Base-by-base conservation (phyloP, 2,888 invertebrate genomes). In the Ectemnius lituratus region DNA sequence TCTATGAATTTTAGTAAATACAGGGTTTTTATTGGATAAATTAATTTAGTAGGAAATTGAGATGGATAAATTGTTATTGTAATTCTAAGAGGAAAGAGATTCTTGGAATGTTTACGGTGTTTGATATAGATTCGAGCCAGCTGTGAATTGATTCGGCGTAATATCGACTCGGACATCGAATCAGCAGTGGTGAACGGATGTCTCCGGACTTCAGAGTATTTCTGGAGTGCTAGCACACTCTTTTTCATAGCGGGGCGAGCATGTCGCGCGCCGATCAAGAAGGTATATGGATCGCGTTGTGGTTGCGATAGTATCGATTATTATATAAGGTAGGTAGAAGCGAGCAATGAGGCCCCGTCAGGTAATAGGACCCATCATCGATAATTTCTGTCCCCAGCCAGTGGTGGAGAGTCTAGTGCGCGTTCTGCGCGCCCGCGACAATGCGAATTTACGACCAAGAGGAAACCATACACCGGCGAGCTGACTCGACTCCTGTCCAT, bases 271-370 rank as follows among this genome's bases (percentile, higher is more conserved):
- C 62, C 27, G 59, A 70, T 64, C 23, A 3, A 70, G 56, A 64
- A 18, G 65, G 70, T 70, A 70, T 67, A 64, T 46, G 74, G 74
- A 70, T 74, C 62, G 56, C 46, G 62, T 46, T 71, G 69, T 58
- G 74, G 74, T 79, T 27, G 62, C 67, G 77, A 79, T 70, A 71
- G 62, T 77, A 77, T 77, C 74, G 62, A 79, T 77, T 79, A 79
- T 79, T 79, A 74, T 67, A 57, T 79, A 79, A 79, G 69, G 62
- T 60, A 47, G 70, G 49, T 70, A 67, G 64, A 74, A 62, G 58
- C 16, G 71, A 67, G 61, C 70, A 74, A 77, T 67, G 67, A 73
- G 72, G 67, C 70, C 37, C 69, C 68, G 62, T 20, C 69, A 64
- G 16, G 74, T 71, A 78, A 76, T 67, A 70, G 71, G 67, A 78